Evolutionary conservation across 1,140 invertebrate species (phyloP), one percentile per base, ranked within the genome.

Genomic region (Drosophila sp.): DNA sequence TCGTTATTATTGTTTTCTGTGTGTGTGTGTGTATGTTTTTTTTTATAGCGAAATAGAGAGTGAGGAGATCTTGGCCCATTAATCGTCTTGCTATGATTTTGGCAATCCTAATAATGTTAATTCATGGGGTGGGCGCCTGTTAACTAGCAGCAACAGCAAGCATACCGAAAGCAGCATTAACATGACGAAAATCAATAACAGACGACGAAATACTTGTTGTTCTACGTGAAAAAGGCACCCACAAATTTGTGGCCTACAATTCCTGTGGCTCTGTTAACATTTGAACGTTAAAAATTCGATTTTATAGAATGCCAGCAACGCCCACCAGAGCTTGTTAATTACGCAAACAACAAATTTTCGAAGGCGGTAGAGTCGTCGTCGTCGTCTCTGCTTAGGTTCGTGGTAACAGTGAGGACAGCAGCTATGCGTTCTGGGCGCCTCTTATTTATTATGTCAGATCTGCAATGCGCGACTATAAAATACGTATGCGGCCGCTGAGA

Each of bases 221-320:
- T 41, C 54, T 32, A 40, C 54, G 33, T 38, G 32, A 66, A 58
- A 47, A 40, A 54, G 29, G 41, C 55, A 60, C 72, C 40, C 73
- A 56, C 65, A 35, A 56, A 25, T 7, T 47, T 35, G 54, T 60
- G 55, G 54, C 62, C 64, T 38, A 32, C 44, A 17, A 57, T 44
- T 89, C 60, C 89, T 90, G 89, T 35, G 68, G 25, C 74, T 87
- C 89, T 89, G 76, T 85, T 91, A 81, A 60, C 80, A 75, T 89
- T 90, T 90, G 75, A 84, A 90, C 89, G 89, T 90, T 91, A 90
- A 90, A 90, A 90, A 90, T 90, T 90, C 87, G 87, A 87, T 90
- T 90, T 90, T 90, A 87, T 90, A 89, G 84, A 89, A 89, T 87
- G 86, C 73, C 79, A 87, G 83, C 83, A 89, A 87, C 76, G 83